A percentile compares a stretch with the other conserved stretches of the same genome.
Evolutionary conservation across 2,797 vertebrate genomes (phyloP).

Genomic region (Enteromius radiatus): DNA sequence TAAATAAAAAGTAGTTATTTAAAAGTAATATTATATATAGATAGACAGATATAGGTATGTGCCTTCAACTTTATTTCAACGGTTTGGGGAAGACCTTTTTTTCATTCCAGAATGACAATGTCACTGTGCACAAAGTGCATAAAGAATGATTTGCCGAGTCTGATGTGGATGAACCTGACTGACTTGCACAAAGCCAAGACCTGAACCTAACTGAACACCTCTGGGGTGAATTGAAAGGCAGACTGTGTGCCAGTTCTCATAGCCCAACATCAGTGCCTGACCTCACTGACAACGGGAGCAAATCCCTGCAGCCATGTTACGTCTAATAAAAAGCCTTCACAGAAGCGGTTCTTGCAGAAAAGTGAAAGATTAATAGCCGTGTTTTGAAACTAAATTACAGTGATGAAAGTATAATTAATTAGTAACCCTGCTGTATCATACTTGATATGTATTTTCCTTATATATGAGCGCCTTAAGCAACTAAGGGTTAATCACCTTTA

Average conservation of each 20-base stretch:
- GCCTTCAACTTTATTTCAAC: not conserved
- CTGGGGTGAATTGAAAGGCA: constrained; percentile 5
- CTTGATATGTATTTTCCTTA: not conserved
- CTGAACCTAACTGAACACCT: not conserved
- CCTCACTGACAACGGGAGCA: not conserved
- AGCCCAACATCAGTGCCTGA: not conserved
- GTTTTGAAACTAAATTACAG: not conserved
- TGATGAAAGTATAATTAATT: not conserved
- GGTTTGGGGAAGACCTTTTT: not conserved
- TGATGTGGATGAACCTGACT: not conserved
- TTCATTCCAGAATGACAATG: constrained; percentile 11
- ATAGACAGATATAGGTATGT: not conserved
- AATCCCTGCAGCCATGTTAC: constrained; percentile 4
- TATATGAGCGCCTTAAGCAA: not conserved
- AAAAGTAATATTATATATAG: not conserved
- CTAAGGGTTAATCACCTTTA: not conserved
- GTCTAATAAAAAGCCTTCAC: not conserved
- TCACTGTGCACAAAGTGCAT: constrained; percentile 9
- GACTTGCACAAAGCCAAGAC: constrained; percentile 5
- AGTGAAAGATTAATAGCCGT: not conserved
- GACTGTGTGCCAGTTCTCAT: not conserved
- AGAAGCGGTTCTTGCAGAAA: constrained; percentile 1
- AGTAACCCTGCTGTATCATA: too few species aligned
- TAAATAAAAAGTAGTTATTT: not conserved
- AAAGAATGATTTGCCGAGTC: not conserved